These are phyloP conservation scores for Sturmia bella DNA, from an alignment of 2,888 invertebrate genomes.

Conservation along the genomic window DNA sequence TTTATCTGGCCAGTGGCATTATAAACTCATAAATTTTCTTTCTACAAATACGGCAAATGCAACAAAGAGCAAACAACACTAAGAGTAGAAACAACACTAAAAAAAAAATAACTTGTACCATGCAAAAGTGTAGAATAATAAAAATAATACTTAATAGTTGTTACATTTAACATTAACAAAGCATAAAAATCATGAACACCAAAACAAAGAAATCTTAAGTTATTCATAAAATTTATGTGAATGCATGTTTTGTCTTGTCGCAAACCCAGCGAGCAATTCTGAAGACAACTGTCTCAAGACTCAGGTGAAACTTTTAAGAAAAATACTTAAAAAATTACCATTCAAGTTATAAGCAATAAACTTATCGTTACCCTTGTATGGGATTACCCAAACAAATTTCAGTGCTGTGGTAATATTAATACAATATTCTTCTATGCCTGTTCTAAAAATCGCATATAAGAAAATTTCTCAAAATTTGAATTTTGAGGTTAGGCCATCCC, in stretches of 20 bases:
- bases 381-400: no score
- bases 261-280: conserved; percentile 22
- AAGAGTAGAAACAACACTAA: no score
- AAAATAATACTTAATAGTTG: conserved; percentile 53
- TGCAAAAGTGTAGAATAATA: conserved; percentile 21
- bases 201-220: conserved; percentile 14
- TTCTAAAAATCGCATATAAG: no score
- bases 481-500: no score
- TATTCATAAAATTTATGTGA: conserved; percentile 11
- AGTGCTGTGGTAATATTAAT: no score
- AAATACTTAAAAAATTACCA: not conserved
- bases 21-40: conserved; percentile 60
- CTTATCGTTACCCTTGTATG: no score
- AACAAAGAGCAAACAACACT: not conserved
- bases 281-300: not conserved
- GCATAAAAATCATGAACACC: conserved; percentile 35
- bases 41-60: conserved; percentile 17
- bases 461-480: no score
- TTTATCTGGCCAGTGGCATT: conserved; percentile 57
- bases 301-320: not conserved
- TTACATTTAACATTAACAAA: conserved; percentile 53
- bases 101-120: conserved; percentile 1
- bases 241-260: not conserved
- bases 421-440: no score
- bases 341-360: no score